Evolutionary conservation across 2,113 vertebrate genomes (phyloP).

Genomic region (Gadus chalcogrammus): DNA sequence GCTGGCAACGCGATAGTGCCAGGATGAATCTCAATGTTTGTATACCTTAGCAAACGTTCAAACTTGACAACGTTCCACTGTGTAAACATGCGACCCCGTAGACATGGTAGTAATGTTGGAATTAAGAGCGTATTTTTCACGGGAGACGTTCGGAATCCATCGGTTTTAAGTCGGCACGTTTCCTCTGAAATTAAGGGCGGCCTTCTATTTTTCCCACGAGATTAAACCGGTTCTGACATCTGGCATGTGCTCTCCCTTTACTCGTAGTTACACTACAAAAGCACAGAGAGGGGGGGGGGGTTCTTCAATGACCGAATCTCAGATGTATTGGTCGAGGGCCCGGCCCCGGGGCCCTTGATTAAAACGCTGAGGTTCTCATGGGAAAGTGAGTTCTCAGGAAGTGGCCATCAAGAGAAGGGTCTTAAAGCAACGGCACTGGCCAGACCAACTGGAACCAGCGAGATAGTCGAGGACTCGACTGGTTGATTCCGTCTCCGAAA

Average conservation of each 20-base stretch:
- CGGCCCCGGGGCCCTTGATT: slow-evolving; percentile 52
- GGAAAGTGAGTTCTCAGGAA: slow-evolving; percentile 45
- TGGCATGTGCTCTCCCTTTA: slow-evolving; percentile 50
- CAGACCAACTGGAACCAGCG: background rate
- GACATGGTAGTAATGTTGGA: too few relatives aligned
- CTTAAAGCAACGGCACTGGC: background rate
- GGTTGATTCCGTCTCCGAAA: too few relatives aligned
- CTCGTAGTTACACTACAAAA: slow-evolving; percentile 40
- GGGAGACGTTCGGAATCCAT: slow-evolving; percentile 14
- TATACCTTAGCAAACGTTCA: too few relatives aligned
- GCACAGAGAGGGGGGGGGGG: background rate
- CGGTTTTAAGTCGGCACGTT: too few relatives aligned
- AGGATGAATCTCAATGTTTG: too few relatives aligned
- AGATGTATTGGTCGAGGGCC: slow-evolving; percentile 32
- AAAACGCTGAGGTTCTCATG: slow-evolving; percentile 41
- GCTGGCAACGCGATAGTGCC: too few relatives aligned
- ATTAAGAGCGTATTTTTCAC: slow-evolving; percentile 4
- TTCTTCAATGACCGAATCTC: slow-evolving; percentile 39
- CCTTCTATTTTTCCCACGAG: slow-evolving; percentile 27
- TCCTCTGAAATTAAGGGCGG: slow-evolving; percentile 21
- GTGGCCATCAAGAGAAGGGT: slow-evolving; percentile 31
- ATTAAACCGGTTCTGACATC: slow-evolving; percentile 47
- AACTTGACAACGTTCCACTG: too few relatives aligned
- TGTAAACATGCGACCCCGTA: too few relatives aligned
- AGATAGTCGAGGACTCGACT: background rate